Base-by-base conservation (phyloP, 2,888 invertebrate genomes). In the Cecidostiba fungosa region DNA sequence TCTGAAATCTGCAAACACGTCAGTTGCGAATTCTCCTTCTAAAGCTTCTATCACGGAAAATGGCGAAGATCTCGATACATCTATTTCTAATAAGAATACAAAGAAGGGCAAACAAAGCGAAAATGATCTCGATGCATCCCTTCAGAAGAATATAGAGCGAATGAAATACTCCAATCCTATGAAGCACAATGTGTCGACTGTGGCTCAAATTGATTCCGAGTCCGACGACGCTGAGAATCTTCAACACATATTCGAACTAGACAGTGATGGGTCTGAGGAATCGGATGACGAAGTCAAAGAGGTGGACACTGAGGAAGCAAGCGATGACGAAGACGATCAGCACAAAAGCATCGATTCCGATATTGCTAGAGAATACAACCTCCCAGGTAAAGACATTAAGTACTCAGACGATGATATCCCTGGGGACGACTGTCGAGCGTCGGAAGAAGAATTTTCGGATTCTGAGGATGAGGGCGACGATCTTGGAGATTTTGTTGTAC, bases 401-500 rank as follows among this genome's bases (percentile, higher is more conserved):
- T 90, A 90, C 85, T 89, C 90, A 1, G 92, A 92, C 82, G 92
- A 92, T 69, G 88, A 92, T 79, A 89, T 91, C 0, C 87, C 89
- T 43, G 92, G 88, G 4, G 92, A 92, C 85, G 91, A 90, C 14
- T 92, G 92, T 62, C 87, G 90, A 84, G 89, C 81, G 16, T 92
- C 92, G 4, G 92, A 92, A 88, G 88, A 89, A 0, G 92, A 92
- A 84, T 88, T 73, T 4, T 90, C 91, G 0, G 91, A 91, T 84
- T 82, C 89, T 4, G 88, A 91, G 39, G 92, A 92, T 47, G 86
- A 91, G 23, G 92, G 91, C 3, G 88, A 89, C 5, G 91, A 92
- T 89, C 88, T 92, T 26, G 84, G 66, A 14, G 91, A 89, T 86
- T 92, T 92, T 62, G 88, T 92, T 62, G 91, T 91, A 16, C 82